Evolutionary conservation across 1,140 invertebrate species (phyloP), one percentile per base, ranked within the genome.

Genomic region (Papilio machaon): DNA sequence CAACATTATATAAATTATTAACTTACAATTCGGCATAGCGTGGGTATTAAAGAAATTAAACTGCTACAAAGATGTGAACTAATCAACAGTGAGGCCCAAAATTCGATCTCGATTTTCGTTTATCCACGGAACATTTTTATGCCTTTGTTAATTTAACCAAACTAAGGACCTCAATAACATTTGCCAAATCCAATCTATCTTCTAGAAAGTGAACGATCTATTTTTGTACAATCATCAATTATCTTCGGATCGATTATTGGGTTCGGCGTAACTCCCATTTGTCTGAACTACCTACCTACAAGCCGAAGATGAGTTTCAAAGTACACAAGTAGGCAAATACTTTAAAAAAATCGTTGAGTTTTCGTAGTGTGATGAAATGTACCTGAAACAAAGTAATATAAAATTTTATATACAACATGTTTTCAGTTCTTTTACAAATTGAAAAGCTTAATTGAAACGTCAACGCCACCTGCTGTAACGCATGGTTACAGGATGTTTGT

Each of bases 391-490:
- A 75, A 75, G 43, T 75, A 11, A 75, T 19, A 75, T 75, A 43
- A 75, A 49, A 49, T 75, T 73, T 8, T 73, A 30, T 75, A 75
- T 10, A 75, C 73, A 10, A 75, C 43, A 75, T 43, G 11, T 76
- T 76, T 52, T 52, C 23, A 19, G 2, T 76, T 52, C 74, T 75
- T 47, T 76, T 76, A 52, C 74, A 76, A 30, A 47, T 47, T 76
- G 74, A 76, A 30, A 76, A 49, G 74, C 47, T 76, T 76, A 76
- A 76, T 76, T 76, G 43, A 76, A 76, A 76, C n/a, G 74, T 76
- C 74, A 76, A 3, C 74, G 47, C 46, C 74, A 76, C 74, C 23
- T 52, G 47, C 74, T 35, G n/a, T 76, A 76, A 52, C 46, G 74
- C 30, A 76, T 76, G 23, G 46, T 49, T 43, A 23, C 38, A 74